Evolutionary conservation across 2,113 vertebrate species (phyloP).

Genomic region (Heteronetta atricapilla): DNA sequence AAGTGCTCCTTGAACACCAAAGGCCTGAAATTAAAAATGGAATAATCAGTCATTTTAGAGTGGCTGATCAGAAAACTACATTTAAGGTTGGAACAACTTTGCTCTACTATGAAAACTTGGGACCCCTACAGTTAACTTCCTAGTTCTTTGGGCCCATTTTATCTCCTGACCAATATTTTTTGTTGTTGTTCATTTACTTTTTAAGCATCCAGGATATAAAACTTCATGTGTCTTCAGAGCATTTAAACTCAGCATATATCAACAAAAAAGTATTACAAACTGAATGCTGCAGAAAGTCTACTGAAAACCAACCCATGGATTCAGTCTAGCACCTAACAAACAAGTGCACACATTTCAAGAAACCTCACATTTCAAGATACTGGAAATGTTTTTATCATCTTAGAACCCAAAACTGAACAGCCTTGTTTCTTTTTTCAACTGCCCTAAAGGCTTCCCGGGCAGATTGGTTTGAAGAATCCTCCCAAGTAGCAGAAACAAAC

Average conservation of each 20-base stretch:
- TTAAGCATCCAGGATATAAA: not conserved
- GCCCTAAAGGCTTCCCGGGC: not conserved
- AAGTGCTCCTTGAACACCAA: not conserved
- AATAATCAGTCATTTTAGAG: not conserved
- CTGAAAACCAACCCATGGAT: not conserved
- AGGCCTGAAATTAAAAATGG: not conserved
- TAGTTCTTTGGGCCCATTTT: not conserved
- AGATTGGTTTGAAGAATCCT: not conserved
- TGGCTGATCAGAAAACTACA: not conserved
- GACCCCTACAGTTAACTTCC: not conserved
- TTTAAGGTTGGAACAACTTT: not conserved
- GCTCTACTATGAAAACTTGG: not conserved
- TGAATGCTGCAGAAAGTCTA: not conserved
- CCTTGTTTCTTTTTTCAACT: not conserved
- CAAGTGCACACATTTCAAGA: not conserved
- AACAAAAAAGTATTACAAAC: not conserved
- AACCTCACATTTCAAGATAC: not conserved
- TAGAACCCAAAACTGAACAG: not conserved
- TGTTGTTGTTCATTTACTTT: not conserved
- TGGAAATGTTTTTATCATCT: not conserved
- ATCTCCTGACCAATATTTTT: not conserved
- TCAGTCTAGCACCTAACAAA: not conserved
- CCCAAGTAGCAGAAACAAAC: not conserved
- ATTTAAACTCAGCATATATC: not conserved
- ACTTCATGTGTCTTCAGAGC: not conserved